phyloP scores from a whole-genome alignment of 2,888 invertebrate species.

The Epistrophella euchroma region DNA sequence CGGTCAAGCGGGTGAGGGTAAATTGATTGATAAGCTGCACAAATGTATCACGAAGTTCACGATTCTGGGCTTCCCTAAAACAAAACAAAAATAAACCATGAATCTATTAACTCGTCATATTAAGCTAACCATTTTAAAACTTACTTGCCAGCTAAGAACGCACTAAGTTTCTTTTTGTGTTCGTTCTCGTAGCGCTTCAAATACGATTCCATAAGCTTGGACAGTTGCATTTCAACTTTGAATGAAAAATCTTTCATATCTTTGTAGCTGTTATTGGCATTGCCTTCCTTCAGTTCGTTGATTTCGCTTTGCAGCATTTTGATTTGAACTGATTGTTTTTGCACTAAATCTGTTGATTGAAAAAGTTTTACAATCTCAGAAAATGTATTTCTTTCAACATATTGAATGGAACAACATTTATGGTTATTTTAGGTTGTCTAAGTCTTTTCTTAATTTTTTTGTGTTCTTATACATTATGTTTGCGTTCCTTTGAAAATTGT shows the following conservation, averaged over 20 bases:
- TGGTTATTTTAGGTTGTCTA: no score
- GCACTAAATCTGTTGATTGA: conserved; percentile 83
- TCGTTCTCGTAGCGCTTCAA: conserved; percentile 83
- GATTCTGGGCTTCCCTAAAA: conserved; percentile 84
- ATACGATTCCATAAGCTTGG: conserved; percentile 83
- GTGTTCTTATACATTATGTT: background rate
- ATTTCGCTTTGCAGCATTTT: conserved; percentile 84
- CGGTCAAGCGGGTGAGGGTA: conserved; percentile 84
- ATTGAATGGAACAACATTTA: background rate
- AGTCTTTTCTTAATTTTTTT: no score
- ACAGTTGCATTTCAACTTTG: conserved; percentile 82
- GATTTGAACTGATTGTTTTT: conserved; percentile 84
- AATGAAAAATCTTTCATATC: conserved; percentile 80
- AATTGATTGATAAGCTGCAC: conserved; percentile 85
- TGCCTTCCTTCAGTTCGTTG: conserved; percentile 79
- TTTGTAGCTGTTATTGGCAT: conserved; percentile 77
- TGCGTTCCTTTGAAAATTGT: no score
- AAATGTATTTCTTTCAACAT: background rate
- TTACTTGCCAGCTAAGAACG: conserved; percentile 81
- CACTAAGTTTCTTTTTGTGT: conserved; percentile 81
- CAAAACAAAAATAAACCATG: background rate
- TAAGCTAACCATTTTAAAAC: background rate
- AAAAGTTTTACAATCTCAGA: background rate
- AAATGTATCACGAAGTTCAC: conserved; percentile 85
- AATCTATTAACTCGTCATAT: background rate